These are phyloP conservation scores for Dryoscopus gambensis DNA, from an alignment of 2,113 vertebrate species.

Conservation along the genomic window DNA sequence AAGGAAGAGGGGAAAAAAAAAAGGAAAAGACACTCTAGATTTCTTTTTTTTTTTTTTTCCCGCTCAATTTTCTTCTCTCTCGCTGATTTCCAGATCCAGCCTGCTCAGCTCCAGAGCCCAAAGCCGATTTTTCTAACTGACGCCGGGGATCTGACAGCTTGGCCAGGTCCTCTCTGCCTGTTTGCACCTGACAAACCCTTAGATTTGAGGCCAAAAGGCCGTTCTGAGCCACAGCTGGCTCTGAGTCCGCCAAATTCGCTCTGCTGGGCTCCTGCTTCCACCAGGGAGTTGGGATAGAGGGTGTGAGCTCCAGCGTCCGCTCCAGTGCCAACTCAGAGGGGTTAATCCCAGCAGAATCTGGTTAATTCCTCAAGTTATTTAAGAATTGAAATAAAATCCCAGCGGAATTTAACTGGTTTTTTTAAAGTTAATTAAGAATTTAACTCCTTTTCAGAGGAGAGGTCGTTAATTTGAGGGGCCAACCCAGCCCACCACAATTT, in stretches of 20 bases:
- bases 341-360: background rate
- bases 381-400: background rate
- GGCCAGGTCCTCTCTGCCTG: background rate
- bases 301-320: rapidly evolving
- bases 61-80: background rate
- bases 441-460: background rate
- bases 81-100: background rate
- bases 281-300: background rate
- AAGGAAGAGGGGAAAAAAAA: background rate
- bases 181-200: background rate
- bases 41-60: background rate
- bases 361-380: background rate
- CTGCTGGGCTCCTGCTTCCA: background rate
- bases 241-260: background rate
- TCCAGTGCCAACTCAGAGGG: background rate
- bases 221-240: background rate
- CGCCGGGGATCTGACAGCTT: background rate
- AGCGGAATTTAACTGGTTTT: rapidly evolving
- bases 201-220: background rate
- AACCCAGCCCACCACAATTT: background rate
- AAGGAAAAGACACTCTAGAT: background rate
- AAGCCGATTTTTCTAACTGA: background rate
- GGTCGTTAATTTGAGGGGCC: background rate
- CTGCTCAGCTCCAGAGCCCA: background rate
- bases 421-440: background rate